Evolutionary conservation across 2,888 invertebrate species (phyloP), one percentile per base, ranked within the genome.

Genomic region (Vannuccia rotundouncinata): DNA sequence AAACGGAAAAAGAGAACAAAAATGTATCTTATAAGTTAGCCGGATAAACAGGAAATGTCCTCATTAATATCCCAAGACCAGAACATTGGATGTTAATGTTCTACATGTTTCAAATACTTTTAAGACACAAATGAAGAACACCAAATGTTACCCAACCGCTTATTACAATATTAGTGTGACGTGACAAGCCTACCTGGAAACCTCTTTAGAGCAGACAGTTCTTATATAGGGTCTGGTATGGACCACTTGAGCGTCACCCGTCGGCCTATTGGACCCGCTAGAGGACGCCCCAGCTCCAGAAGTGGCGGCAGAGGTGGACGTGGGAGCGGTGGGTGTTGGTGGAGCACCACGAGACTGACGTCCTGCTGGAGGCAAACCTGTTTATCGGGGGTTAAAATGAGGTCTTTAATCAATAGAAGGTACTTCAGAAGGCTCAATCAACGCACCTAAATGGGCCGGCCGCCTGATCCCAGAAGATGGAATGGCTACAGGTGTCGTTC

Each of bases 201-300:
- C 66, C 66, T 66, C 66, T 27, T 66, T 66, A 27, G 66, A 66
- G 66, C 66, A 66, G 10, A 66, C 66, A 17, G 66, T 66, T 27
- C 66, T 66, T 5, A 66, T 66, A 22, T 66, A 66, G 10, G 66
- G 66, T 27, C 66, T 5, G 22, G 66, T 66, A 22, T 66, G 66
- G 2, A 66, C 66, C 66, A 66, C 66, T 27, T 66, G 66, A 13
- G 66, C 66, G 2, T 66, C 66, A 2, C 66, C 66, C 17, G 66
- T 2, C 2, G 66, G 13, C 66, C 66, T 66, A 22, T 22, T 66
- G 13, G 22, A 17, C 2, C 66, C 66, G 10, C 22, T n/a, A 10
- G 45, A 45, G 5, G 45, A 45, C 45, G 17, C 45, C 5, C 5
- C 17, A 5, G 66, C 66, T 22, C 66, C 66, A 5, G 22, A 5